Evolutionary conservation across 2,888 invertebrate genomes (phyloP).

Genomic region (Calliphora vomitoria): DNA sequence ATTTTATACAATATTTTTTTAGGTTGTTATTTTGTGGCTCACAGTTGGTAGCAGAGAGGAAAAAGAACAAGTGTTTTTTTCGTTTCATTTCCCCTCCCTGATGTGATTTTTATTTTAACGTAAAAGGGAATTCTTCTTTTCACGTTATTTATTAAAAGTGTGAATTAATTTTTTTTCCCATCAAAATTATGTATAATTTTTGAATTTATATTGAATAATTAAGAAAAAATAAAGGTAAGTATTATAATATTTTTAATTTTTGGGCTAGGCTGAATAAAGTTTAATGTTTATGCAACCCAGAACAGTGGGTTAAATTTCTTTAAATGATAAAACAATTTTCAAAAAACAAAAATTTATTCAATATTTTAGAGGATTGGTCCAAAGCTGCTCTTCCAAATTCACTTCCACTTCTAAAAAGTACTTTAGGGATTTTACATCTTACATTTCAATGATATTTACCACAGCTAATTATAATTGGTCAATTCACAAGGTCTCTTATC

Average conservation of each 20-base stretch:
- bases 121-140: neutral
- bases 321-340: too few species aligned
- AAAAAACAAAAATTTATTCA: too few species aligned
- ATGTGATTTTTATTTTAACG: neutral
- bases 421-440: too few species aligned
- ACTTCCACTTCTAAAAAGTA: too few species aligned
- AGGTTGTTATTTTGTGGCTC: constrained; percentile 1
- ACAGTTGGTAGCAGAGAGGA: constrained; percentile 2
- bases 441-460: too few species aligned
- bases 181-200: neutral
- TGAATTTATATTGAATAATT: constrained; percentile 20
- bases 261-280: neutral
- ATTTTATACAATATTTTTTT: neutral
- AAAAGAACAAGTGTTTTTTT: constrained; percentile 34
- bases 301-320: neutral
- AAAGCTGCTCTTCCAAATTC: too few species aligned
- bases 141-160: neutral
- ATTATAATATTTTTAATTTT: constrained; percentile 8
- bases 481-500: too few species aligned
- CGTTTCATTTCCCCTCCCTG: neutral
- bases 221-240: neutral
- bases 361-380: too few species aligned
- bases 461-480: too few species aligned
- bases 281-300: neutral
- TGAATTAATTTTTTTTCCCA: neutral